Evolutionary conservation across 1,140 invertebrate genomes (phyloP).

Genomic region (Temnothorax curvispinosus): DNA sequence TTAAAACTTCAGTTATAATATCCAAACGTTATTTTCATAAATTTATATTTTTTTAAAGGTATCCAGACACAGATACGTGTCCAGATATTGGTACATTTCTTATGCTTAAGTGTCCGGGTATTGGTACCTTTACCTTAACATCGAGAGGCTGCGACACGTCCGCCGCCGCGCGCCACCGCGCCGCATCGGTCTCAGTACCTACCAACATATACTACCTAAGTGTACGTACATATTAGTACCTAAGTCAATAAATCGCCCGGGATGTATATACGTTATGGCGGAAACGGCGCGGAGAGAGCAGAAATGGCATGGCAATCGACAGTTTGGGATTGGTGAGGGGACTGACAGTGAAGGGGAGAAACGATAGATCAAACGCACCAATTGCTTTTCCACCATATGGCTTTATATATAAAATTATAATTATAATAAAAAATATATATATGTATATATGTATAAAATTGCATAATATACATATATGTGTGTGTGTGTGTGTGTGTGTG

Average conservation of each 20-base stretch:
- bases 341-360: conserved; percentile 61
- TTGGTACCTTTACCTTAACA: too few relatives aligned
- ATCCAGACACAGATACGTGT: too few relatives aligned
- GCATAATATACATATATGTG: not conserved
- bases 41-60: too few relatives aligned
- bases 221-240: conserved; percentile 45
- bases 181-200: not conserved
- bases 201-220: conserved; percentile 20
- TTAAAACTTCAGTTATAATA: too few relatives aligned
- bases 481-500: too few relatives aligned
- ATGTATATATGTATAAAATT: too few relatives aligned
- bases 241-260: conserved; percentile 50
- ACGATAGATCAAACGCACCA: conserved; percentile 69
- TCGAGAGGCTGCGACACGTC: conserved; percentile 22
- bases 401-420: not conserved
- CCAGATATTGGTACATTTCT: too few relatives aligned
- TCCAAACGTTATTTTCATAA: too few relatives aligned
- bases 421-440: not conserved
- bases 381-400: conserved; percentile 39
- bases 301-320: conserved; percentile 69
- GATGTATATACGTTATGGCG: conserved; percentile 49
- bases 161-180: too few relatives aligned
- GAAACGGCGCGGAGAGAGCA: conserved; percentile 43
- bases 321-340: conserved; percentile 67
- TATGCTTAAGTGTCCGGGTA: too few relatives aligned